Conservation (phyloP, 23 tunicate genomes). For the Trididemnum clinides region DNA sequence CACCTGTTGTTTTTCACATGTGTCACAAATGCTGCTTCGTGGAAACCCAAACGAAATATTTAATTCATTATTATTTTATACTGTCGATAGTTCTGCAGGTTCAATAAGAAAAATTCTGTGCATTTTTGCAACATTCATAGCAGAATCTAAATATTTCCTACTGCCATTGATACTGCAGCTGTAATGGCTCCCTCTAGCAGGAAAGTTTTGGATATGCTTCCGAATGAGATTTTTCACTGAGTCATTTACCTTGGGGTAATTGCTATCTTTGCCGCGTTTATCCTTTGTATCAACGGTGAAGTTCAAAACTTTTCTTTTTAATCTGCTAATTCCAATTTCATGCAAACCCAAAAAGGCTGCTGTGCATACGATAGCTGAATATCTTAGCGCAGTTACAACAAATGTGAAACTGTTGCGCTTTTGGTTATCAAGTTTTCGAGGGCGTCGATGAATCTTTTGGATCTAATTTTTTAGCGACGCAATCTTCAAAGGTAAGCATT, state of each 20-base stretch:
- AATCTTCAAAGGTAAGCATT: constrained; percentile 8
- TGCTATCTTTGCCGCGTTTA: background rate
- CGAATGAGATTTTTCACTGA: too few relatives aligned
- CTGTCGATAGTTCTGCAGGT: background rate
- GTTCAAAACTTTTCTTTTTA: background rate
- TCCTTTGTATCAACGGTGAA: background rate
- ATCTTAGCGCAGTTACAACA: background rate
- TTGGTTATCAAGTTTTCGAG: background rate
- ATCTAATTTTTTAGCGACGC: background rate
- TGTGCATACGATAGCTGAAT: background rate
- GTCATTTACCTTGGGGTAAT: too few relatives aligned
- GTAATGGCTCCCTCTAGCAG: constrained; percentile 27
- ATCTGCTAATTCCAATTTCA: background rate
- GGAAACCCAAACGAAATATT: constrained; percentile 27
- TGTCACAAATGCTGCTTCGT: background rate
- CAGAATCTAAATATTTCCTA: background rate
- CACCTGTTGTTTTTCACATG: background rate
- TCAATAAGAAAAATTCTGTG: background rate
- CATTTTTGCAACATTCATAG: background rate
- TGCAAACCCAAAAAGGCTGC: constrained; percentile 21
- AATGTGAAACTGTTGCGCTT: background rate
- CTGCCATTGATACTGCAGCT: background rate
- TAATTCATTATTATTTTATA: background rate
- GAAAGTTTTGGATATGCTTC: background rate
- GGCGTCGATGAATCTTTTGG: background rate